Base-by-base conservation (phyloP, 2,113 vertebrate species). In the Tachysurus fulvidraco region DNA sequence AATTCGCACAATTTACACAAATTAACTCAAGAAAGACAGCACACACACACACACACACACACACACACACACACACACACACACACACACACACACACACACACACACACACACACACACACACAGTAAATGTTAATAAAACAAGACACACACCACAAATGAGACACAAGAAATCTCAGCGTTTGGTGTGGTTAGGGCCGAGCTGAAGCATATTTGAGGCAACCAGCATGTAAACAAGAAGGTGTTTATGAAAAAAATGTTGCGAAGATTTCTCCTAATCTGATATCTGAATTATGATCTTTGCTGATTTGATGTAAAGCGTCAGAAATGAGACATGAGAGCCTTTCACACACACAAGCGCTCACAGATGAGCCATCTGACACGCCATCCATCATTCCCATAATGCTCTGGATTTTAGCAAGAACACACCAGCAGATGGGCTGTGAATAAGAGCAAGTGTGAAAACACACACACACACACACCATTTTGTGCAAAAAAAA, bases 391-490 rank as follows among this genome's bases (percentile, higher is more conserved):
- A 89, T 89, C 88, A 83, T 62, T 77, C 83, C 73, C 83, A 88
- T 89, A 81, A 87, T 83, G 79, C 86, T 85, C 86, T 87, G 86
- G 86, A 88, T 83, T 87, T 88, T 83, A 88, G 85, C 83, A 88
- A 85, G 83, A 89, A 88, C 86, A 84, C 86, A 82, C 78, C 44
- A 85, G 86, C 88, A 89, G 89, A 89, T 88, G 89, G 89, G 89
- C 64, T 79, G 86, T 78, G 89, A 89, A 89, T 67, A 83, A 83
- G 83, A 88, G 82, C 74, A 83, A 83, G 88, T 80, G 86, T 87
- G 86, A 89, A 85, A 83, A 74, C 85, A 28, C 71, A 84, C 21
- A 74, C 76, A 36, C 54, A n/a, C 60, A 36, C 73, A n/a, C 83
- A 59, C 52, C 65, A 21, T 86, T 87, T 85, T 54, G 23, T 83